Conservation (phyloP, 2,797 vertebrate genomes). For the Kryptopterus vitreolus region DNA sequence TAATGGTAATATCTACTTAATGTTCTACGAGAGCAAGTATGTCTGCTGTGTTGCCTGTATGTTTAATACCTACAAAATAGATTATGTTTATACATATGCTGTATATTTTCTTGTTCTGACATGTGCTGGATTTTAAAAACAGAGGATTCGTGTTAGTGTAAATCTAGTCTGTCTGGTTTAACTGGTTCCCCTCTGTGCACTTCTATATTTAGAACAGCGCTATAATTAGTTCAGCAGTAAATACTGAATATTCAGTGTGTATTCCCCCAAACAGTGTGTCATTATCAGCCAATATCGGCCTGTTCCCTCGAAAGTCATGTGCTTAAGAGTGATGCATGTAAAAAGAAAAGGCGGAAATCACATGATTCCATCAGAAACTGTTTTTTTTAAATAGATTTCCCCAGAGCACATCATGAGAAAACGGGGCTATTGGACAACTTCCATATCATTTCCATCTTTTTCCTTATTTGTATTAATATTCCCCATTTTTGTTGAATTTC, state of each 20-base stretch:
- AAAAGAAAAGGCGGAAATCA: no score
- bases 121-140: background rate
- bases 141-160: background rate
- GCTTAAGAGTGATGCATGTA: no score
- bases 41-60: background rate
- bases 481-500: no score
- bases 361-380: no score
- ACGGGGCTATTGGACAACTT: background rate
- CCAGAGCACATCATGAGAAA: background rate
- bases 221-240: slow-evolving; percentile 1
- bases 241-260: background rate
- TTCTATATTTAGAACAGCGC: background rate
- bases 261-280: no score
- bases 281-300: no score
- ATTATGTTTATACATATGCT: background rate
- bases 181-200: background rate
- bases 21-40: background rate
- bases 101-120: background rate
- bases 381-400: background rate
- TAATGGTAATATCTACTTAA: background rate
- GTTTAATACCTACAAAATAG: background rate
- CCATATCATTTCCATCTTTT: background rate
- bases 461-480: background rate
- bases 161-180: background rate
- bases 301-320: no score